Conservation (phyloP, 92 coral and sea anemone genomes). For the Nematostella vectensis region DNA sequence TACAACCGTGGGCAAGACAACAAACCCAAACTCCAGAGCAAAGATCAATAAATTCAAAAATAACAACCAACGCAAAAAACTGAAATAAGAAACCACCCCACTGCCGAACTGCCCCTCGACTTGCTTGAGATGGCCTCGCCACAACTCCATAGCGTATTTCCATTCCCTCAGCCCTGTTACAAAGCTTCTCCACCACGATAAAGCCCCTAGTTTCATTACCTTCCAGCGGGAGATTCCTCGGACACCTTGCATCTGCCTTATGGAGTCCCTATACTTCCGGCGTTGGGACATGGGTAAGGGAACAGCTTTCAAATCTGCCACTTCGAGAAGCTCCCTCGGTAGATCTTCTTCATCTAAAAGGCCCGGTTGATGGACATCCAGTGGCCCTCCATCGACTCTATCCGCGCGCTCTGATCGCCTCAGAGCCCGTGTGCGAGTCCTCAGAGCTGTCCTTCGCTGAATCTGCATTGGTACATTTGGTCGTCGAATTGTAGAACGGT, state of each 20-base stretch:
- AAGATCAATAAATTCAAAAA: conserved; percentile 72
- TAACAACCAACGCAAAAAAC: conserved; percentile 87
- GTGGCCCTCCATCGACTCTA: conserved; percentile 4
- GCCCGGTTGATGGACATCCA: conserved; percentile 14
- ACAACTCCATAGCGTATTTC: conserved; percentile 60
- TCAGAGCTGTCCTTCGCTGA: conserved; percentile 13
- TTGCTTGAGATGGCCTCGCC: conserved; percentile 91
- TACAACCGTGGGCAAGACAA: conserved; percentile 67
- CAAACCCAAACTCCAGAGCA: conserved; percentile 76
- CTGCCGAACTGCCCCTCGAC: conserved; percentile 96
- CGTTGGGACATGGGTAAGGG: conserved; percentile 74
- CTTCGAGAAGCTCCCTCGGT: conserved; percentile 26
- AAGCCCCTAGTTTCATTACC: conserved; percentile 21
- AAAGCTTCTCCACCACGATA: conserved; percentile 45
- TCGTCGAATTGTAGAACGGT: conserved; percentile 7
- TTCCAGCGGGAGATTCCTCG: conserved; percentile 47
- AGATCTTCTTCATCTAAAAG: conserved; percentile 11
- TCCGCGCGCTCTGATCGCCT: conserved; percentile 6
- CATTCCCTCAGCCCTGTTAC: conserved; percentile 37
- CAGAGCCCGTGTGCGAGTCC: conserved; percentile 17
- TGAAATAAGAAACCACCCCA: conserved; percentile 94
- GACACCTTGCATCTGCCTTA: conserved; percentile 29
- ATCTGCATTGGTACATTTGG: conserved; percentile 2
- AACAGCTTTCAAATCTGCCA: conserved; percentile 67
- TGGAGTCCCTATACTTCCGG: conserved; percentile 37